Evolutionary conservation across 1,140 invertebrate genomes (phyloP), one percentile per base, ranked within the genome.

Genomic region (Hormaphis cornu): DNA sequence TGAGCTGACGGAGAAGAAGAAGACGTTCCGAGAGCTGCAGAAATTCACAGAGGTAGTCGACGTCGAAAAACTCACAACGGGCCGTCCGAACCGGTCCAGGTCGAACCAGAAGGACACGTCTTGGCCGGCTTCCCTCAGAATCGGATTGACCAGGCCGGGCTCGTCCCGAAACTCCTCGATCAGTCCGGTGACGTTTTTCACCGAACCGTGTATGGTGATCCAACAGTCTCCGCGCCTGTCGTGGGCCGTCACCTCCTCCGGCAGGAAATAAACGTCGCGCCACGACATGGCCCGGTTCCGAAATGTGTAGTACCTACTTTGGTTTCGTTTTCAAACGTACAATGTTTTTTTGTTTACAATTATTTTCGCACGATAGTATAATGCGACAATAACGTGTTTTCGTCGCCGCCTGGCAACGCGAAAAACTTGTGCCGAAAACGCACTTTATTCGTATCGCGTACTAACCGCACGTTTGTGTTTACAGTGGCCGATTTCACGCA

Each of bases 401-500:
- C 1, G 14, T 52, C 24, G n/a, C n/a, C n/a, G n/a, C n/a, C 6
- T 52, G 24, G 24, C 24, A 28, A 52, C 28, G 6, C 14, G n/a
- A 28, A 18, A 28, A 7, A 3, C 1, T 52, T 52, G 10, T 4
- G 10, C 22, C 20, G 20, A 20, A 46, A 46, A 16, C 14, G n/a
- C 14, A 46, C 18, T 46, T 4, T 16, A 9, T 52, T 56, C 30
- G 18, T 22, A 35, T 56, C 22, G 5, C n/a, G 14, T 56, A 22
- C 14, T 54, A 12, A 2, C 5, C 12, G 7, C 28, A 6, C 16
- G 7, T 33, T 40, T 58, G 30, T 72, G 28, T 70, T 73, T 88
- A 86, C 84, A 97, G 94, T 96, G 76, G 90, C 93, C 66, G 94
- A 97, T 79, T 97, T 97, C 80, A 90, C 91, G 33, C 90, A 94